phyloP scores from a whole-genome alignment of 2,797 vertebrate genomes.

The Vultur gryphus region DNA sequence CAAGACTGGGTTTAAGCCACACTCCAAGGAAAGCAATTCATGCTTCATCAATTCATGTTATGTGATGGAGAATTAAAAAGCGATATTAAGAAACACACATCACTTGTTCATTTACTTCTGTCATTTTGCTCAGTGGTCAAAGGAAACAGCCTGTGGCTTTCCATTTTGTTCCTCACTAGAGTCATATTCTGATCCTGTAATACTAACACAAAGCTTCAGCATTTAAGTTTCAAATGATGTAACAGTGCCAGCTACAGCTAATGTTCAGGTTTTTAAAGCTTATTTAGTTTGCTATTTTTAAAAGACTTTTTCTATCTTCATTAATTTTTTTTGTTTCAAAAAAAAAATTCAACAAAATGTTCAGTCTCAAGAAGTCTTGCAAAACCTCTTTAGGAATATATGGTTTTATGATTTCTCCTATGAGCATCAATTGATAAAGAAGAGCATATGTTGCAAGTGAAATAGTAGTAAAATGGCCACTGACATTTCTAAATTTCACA shows the following conservation, averaged over 20 bases:
- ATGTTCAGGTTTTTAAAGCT: background rate
- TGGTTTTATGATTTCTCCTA: background rate
- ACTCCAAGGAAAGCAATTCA: background rate
- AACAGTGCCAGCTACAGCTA: background rate
- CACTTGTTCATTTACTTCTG: background rate
- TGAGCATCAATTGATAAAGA: background rate
- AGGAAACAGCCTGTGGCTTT: background rate
- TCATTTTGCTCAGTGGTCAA: background rate
- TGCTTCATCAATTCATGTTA: background rate
- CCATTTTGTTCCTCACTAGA: background rate
- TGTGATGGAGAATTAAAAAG: background rate
- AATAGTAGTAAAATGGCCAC: background rate
- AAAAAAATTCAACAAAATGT: background rate
- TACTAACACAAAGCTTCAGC: background rate
- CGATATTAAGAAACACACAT: background rate
- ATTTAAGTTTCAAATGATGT: background rate
- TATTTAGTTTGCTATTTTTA: background rate
- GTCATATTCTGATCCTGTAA: background rate
- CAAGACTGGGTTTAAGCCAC: background rate
- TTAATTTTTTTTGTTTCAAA: background rate
- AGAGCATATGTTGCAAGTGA: background rate
- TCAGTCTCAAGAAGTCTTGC: background rate
- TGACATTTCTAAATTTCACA: conserved; percentile 27
- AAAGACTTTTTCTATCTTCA: background rate
- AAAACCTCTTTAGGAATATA: background rate